A percentile compares a stretch with the other conserved stretches of the same genome.
phyloP scores from a whole-genome alignment of 2,113 vertebrate genomes.

The Otis tarda region DNA sequence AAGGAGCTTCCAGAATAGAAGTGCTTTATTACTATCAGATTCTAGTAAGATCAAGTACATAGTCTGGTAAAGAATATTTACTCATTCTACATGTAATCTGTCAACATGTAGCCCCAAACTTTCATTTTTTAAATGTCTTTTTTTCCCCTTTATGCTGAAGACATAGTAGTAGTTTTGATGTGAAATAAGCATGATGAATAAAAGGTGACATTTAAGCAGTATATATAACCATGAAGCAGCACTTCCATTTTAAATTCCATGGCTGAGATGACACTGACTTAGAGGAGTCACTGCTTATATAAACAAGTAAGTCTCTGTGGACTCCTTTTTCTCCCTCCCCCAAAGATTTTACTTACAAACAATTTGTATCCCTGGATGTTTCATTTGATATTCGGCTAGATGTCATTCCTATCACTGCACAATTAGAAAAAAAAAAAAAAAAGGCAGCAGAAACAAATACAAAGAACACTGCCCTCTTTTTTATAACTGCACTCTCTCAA shows the following conservation, averaged over 20 bases:
- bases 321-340: background rate
- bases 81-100: background rate
- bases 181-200: background rate
- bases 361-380: background rate
- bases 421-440: background rate
- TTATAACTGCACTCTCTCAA: background rate
- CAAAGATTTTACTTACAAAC: background rate
- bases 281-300: background rate
- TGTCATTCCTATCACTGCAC: background rate
- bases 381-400: background rate
- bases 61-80: background rate
- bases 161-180: background rate
- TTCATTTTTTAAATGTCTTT: background rate
- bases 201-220: background rate
- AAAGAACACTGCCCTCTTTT: background rate
- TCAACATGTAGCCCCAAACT: background rate
- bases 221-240: background rate
- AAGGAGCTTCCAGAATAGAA: background rate
- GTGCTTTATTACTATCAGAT: conserved; percentile 24
- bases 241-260: conserved; percentile 6
- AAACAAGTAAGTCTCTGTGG: background rate
- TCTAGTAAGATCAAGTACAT: background rate
- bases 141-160: background rate
- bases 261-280: background rate
- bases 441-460: background rate